These are phyloP conservation scores for Cecropterus lyciades DNA, from an alignment of 1,140 invertebrate species.

Conservation along the genomic window DNA sequence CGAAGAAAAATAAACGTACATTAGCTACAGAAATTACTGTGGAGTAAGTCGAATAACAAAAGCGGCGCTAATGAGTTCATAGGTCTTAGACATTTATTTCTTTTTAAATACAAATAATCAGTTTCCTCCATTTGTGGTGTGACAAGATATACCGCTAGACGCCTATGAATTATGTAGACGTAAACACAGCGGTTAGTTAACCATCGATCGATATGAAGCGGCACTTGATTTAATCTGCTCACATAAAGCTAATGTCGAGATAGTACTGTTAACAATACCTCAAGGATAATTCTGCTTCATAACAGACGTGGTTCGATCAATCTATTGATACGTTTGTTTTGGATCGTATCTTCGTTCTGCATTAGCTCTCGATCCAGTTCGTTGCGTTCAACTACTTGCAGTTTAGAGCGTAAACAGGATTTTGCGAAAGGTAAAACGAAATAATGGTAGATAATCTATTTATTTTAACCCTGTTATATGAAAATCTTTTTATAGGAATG, in stretches of 20 bases:
- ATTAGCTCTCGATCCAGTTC: slow-evolving; percentile 12
- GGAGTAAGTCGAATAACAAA: too few species aligned
- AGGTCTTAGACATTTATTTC: too few species aligned
- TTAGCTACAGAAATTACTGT: too few species aligned
- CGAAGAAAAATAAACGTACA: neutral
- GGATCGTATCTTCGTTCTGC: slow-evolving; percentile 18
- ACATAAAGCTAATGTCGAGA: slow-evolving; percentile 59
- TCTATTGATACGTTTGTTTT: slow-evolving; percentile 33
- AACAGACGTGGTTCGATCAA: slow-evolving; percentile 32
- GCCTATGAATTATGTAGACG: slow-evolving; percentile 42
- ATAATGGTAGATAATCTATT: too few species aligned
- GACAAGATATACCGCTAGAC: slow-evolving; percentile 31
- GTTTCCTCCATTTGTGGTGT: neutral
- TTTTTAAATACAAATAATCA: too few species aligned
- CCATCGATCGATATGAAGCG: slow-evolving; percentile 58
- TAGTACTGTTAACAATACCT: slow-evolving; percentile 57
- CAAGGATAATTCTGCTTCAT: slow-evolving; percentile 56
- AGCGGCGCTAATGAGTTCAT: too few species aligned
- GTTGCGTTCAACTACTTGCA: neutral
- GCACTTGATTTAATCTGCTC: slow-evolving; percentile 67
- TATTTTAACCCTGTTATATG: neutral
- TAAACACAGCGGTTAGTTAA: slow-evolving; percentile 53
- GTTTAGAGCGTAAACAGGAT: slow-evolving; percentile 11
- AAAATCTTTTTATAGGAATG: neutral
- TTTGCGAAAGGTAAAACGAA: neutral